Evolutionary conservation across 2,113 vertebrate species (phyloP), one percentile per base, ranked within the genome.

Genomic region (Hydrochoerus hydrochaeris): DNA sequence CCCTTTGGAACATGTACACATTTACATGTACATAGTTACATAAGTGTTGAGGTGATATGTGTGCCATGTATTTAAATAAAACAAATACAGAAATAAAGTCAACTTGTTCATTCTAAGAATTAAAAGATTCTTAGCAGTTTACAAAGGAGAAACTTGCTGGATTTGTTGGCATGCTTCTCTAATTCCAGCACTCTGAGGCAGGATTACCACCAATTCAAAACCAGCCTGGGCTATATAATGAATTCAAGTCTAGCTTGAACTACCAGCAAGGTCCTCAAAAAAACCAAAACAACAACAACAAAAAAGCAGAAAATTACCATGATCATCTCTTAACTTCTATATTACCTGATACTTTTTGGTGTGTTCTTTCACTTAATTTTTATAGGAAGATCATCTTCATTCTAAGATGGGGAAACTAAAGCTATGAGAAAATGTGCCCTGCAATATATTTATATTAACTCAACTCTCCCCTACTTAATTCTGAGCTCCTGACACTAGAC

Each of bases 401-500:
- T 88, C 54, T 46, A 63, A 71, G 30, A 65, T 22, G 16, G 83
- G 44, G 52, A 44, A 84, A 35, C 92, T 30, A 20, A 32, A 69
- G 14, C 94, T 84, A 12, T 8, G 62, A 71, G 28, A 35, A 54
- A 3, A 0, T 41, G 19, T n/a, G 17, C 35, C 6, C 9, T 3
- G 5, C 22, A 19, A 0, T n/a, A 0, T 49, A 1, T 32, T 62
- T 91, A 11, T 26, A 1, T 41, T 49, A 83, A 8, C 30, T 80
- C 58, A 32, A 32, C 13, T 52, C 46, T 67, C 9, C 46, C 46
- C 38, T 8, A 0, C 35, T 22, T 11, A 32, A 32, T 54, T 93
- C 49, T 38, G 46, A 85, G 35, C 62, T 20, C 0, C n/a, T 3
- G 14, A 41, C 44, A n/a, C 49, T 62, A 1, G 44, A 19, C 63